Base-by-base conservation (phyloP, 1,140 invertebrate genomes). In the Calephelis nemesis region DNA sequence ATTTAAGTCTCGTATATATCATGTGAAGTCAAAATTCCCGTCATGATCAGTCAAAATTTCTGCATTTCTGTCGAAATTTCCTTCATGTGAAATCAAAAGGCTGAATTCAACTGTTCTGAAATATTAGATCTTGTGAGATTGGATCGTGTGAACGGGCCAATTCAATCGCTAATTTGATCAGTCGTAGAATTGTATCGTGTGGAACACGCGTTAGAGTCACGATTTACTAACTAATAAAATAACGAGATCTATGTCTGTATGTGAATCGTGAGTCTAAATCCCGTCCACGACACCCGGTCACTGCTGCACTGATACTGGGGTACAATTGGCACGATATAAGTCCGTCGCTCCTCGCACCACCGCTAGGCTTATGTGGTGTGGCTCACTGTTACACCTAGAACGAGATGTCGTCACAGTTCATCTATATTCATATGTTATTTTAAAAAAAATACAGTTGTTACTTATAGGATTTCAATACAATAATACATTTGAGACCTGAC, bases 361-460 rank as follows among this genome's bases (percentile, higher is more conserved):
- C 79, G 84, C 81, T 84, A 77, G 84, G 82, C 85, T 88, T 88
- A 77, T 87, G 85, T 88, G 86, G 84, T 83, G 82, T 87, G 79
- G 73, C 78, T 83, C 74, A 67, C 68, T 82, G 82, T 79, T 71
- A 68, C 63, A 65, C 64, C 64, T 65, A 65, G 64, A 40, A 54
- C 15, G 64, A 54, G 64, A 65, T 13, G 30, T 13, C 50, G 39
- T 65, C 11, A 54, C 40, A 15, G 39, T 47, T 67, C 7, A 48
- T 67, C 45, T 60, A 47, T 47, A 58, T 62, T 60, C 9, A 54
- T 54, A 19, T 54, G 52, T 54, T 54, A 54, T 30, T 11, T 30
- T 52, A 19, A 19, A 19, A 10, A 10, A 54, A 54, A 54, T 54
- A 30, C 19, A 30, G 52, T 54, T 10, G n/a, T 19, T 5, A 54